Evolutionary conservation across 2,888 invertebrate genomes (phyloP), one percentile per base, ranked within the genome.

Genomic region (Diadegma fenestrale): DNA sequence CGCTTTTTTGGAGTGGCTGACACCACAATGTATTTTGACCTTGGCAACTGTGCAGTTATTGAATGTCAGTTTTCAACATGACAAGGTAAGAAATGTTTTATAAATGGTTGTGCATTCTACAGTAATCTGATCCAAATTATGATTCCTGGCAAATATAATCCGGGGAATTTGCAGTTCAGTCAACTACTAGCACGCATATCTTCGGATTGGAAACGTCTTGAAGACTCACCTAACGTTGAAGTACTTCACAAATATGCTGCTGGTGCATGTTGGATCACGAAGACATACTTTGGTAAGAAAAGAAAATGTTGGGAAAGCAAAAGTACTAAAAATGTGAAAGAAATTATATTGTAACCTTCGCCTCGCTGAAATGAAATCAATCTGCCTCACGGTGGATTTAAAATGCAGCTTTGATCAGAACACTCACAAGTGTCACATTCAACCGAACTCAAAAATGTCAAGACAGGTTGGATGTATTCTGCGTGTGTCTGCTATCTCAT

Each of bases 61-160:
- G 14, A 84, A 84, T 41, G 58, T 72, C 19, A 22, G 72, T 26
- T 51, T 80, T 26, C 72, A 84, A 61, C 66, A 19, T 51, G n/a
- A 33, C 33, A 80, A 41, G 76, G 83, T 84, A 17, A 6, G 69
- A 54, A 1, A 17, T 17, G 8, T 14, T 26, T 17, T 0, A 17
- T 37, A 43, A 17, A 43, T 14, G 0, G 12, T 26, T 4, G 26
- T 6, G 14, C 0, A n/a, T 45, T n/a, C 26, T 12, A 12, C 10
- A 69, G 33, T 30, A 22, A 17, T 0, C 45, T 45, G 14, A 8
- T 10, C 17, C 10, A 61, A 41, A 17, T 43, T 8, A 58, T 22
- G 17, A 69, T n/a, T 58, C 7, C 10, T 22, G 33, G 1, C 0
- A 33, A 41, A 76, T 10, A 37, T 14, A 1, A 8, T n/a, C 2